These are phyloP conservation scores for Oreocharis arfaki DNA, from an alignment of 2,113 vertebrate species.

Conservation along the genomic window DNA sequence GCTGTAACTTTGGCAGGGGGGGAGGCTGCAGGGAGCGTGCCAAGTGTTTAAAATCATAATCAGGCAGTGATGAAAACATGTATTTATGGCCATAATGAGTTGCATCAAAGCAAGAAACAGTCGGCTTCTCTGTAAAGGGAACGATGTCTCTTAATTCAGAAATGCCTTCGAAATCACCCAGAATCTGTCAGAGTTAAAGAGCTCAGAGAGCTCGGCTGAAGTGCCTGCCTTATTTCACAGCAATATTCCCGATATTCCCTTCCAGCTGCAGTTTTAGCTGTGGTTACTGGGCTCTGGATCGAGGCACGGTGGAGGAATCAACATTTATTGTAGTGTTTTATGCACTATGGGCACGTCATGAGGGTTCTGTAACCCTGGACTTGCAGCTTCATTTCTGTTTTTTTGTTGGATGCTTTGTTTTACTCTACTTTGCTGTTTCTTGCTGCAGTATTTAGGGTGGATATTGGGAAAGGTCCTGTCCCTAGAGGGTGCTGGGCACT, in stretches of 20 bases:
- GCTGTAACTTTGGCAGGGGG: slow-evolving; percentile 30
- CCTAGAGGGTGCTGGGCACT: background rate
- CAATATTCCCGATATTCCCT: background rate
- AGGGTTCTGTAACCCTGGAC: background rate
- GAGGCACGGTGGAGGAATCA: fast-evolving
- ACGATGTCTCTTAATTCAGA: background rate
- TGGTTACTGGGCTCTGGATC: background rate
- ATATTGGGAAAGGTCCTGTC: background rate
- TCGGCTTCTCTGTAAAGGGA: background rate
- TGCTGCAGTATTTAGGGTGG: background rate
- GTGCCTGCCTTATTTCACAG: background rate
- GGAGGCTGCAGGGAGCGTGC: background rate
- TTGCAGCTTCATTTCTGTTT: background rate
- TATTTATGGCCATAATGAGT: slow-evolving; percentile 30
- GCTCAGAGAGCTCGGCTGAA: background rate
- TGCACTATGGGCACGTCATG: fast-evolving
- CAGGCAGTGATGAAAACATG: slow-evolving; percentile 22
- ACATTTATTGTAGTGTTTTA: background rate
- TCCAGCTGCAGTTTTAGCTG: background rate
- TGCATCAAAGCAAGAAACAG: slow-evolving; percentile 13
- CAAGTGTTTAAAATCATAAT: slow-evolving; percentile 53
- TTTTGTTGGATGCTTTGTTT: background rate
- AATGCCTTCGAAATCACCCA: background rate
- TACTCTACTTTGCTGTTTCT: background rate
- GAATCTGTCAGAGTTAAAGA: background rate